A percentile compares a stretch with the other conserved stretches of the same genome.
Evolutionary conservation across 2,888 invertebrate genomes (phyloP).

Genomic region (Parthenolecanium corni): DNA sequence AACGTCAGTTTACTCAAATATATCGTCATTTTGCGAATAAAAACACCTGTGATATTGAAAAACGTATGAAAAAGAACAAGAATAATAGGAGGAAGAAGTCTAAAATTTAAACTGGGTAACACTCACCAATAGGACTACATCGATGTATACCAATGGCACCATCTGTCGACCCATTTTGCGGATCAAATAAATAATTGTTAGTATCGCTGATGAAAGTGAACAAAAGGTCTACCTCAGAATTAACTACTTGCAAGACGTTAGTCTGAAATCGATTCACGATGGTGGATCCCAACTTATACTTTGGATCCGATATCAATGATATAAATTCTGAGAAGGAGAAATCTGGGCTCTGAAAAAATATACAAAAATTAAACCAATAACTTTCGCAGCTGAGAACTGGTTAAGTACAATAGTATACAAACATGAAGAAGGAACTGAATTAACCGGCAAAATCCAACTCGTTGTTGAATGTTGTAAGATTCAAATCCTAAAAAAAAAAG

Average conservation of each 20-base stretch:
- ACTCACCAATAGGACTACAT: slow-evolving; percentile 47
- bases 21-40: slow-evolving; percentile 66
- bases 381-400: not conserved
- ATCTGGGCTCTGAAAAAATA: slow-evolving; percentile 55
- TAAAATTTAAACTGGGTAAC: not conserved
- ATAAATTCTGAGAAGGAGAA: slow-evolving; percentile 58
- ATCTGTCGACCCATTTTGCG: slow-evolving; percentile 35
- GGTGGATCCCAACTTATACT: slow-evolving; percentile 47
- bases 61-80: too few species aligned
- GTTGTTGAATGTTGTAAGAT: slow-evolving; percentile 37
- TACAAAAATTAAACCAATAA: not conserved
- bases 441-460: slow-evolving; percentile 11
- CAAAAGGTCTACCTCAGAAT: slow-evolving; percentile 46
- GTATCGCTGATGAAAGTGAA: slow-evolving; percentile 53
- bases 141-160: slow-evolving; percentile 35
- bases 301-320: slow-evolving; percentile 50
- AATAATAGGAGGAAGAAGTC: too few species aligned
- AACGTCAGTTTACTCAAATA: slow-evolving; percentile 74
- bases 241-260: slow-evolving; percentile 47
- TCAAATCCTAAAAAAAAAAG: slow-evolving; percentile 9
- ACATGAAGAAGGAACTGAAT: slow-evolving; percentile 13
- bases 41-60: slow-evolving; percentile 44
- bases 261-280: slow-evolving; percentile 50
- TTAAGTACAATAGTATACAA: not conserved
- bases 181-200: slow-evolving; percentile 53